Conservation (phyloP, 2,888 invertebrate species). For the Nomada fucata region DNA sequence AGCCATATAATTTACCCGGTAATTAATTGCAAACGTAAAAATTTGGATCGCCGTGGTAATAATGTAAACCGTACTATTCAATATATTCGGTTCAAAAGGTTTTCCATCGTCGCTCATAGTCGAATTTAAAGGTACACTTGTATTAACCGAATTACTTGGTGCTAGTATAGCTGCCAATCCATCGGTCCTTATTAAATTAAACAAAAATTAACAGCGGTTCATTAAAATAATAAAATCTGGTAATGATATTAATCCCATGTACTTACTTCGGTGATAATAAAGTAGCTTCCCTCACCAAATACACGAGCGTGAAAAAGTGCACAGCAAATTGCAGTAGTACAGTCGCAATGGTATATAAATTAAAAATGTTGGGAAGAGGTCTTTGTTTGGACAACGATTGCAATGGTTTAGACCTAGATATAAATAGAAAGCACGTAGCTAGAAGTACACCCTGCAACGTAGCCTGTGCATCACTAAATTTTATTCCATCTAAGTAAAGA, state of each 20-base stretch:
- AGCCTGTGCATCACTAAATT: slow-evolving; percentile 98
- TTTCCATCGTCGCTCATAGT: slow-evolving; percentile 87
- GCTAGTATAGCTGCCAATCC: slow-evolving; percentile 80
- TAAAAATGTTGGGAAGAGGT: slow-evolving; percentile 99
- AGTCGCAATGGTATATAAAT: slow-evolving; percentile 97
- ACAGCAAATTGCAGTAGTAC: slow-evolving; percentile 97
- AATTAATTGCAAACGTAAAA: slow-evolving; percentile 99
- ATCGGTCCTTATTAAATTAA: slow-evolving; percentile 84
- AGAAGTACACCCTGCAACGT: slow-evolving; percentile 97
- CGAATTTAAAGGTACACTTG: slow-evolving; percentile 38
- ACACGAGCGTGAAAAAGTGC: slow-evolving; percentile 96
- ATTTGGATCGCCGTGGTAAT: slow-evolving; percentile 99
- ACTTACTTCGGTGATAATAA: slow-evolving; percentile 88
- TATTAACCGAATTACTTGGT: slow-evolving; percentile 58
- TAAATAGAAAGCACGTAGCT: slow-evolving; percentile 98
- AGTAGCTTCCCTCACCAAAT: slow-evolving; percentile 93
- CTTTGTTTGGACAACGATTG: slow-evolving; percentile 96
- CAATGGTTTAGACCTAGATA: slow-evolving; percentile 98
- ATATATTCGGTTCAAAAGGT: slow-evolving; percentile 95
- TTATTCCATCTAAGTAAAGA: slow-evolving; percentile 98
- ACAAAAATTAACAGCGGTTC: slow-evolving; percentile 16
- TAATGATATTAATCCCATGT: neutral
- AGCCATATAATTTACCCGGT: slow-evolving; percentile 89
- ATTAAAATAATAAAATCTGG: neutral
- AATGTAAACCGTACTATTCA: slow-evolving; percentile 99